These are phyloP conservation scores for Atta colombica DNA, from an alignment of 1,140 invertebrate genomes.

Conservation along the genomic window DNA sequence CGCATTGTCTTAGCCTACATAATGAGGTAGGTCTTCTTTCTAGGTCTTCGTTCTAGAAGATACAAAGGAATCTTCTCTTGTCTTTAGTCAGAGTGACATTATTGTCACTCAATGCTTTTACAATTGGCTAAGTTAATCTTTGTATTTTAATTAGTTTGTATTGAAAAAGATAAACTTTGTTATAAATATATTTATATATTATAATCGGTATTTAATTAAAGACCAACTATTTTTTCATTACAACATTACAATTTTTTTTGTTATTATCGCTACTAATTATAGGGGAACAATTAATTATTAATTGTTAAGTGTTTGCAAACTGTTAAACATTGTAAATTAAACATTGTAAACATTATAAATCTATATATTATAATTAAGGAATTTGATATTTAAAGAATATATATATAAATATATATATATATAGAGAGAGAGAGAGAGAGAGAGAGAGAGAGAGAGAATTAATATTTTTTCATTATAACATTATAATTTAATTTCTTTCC, in stretches of 20 bases:
- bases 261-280: neutral
- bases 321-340: neutral
- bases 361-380: neutral
- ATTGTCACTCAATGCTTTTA: neutral
- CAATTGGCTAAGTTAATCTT: neutral
- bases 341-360: neutral
- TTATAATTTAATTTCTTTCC: neutral
- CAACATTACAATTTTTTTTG: neutral
- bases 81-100: neutral
- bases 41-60: constrained; percentile 47
- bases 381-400: neutral
- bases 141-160: constrained; percentile 15
- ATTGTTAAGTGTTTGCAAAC: constrained; percentile 21
- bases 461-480: neutral
- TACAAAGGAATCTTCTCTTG: neutral
- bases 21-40: constrained; percentile 58
- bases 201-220: neutral
- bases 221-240: neutral
- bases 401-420: too few relatives aligned
- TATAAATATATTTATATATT: neutral
- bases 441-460: neutral
- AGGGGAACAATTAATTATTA: neutral
- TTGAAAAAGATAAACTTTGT: neutral
- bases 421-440: too few relatives aligned
- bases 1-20: constrained; percentile 68